Conservation (phyloP, 2,113 vertebrate species). For the Morone saxatilis region DNA sequence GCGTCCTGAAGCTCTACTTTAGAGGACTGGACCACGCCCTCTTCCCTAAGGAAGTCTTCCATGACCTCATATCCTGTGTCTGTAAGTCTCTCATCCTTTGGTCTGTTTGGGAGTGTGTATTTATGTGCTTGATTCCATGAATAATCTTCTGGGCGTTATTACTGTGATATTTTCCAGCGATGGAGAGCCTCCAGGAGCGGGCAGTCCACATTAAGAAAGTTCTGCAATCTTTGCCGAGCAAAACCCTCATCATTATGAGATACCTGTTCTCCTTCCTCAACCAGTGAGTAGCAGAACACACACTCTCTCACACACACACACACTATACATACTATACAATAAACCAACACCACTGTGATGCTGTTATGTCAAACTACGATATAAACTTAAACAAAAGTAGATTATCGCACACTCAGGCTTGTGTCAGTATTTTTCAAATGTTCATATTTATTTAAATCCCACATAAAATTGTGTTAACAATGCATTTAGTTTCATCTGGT, state of each 20-base stretch:
- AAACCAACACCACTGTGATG: background rate
- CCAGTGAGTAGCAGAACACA: conserved; percentile 89
- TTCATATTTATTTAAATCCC: background rate
- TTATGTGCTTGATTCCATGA: conserved; percentile 26
- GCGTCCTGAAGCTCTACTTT: conserved; percentile 98
- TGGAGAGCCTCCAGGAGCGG: conserved; percentile 95
- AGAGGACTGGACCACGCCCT: conserved; percentile 94
- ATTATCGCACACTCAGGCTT: background rate
- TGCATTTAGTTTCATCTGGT: background rate
- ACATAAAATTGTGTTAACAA: background rate
- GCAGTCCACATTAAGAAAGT: conserved; percentile 93
- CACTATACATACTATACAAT: no score
- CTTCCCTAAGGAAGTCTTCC: conserved; percentile 98
- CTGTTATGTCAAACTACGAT: background rate
- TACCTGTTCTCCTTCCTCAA: conserved; percentile 98
- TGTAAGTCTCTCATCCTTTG: conserved; percentile 86
- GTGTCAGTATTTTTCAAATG: background rate
- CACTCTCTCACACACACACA: background rate
- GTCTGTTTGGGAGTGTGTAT: conserved; percentile 82
- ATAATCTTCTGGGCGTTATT: conserved; percentile 76
- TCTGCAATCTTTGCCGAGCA: conserved; percentile 89
- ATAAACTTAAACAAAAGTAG: background rate
- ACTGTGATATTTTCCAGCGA: conserved; percentile 84
- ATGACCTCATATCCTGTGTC: conserved; percentile 96
- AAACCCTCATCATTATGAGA: conserved; percentile 97